These are phyloP conservation scores for Nibea coibor DNA, from an alignment of 2,113 vertebrate species.

Conservation along the genomic window DNA sequence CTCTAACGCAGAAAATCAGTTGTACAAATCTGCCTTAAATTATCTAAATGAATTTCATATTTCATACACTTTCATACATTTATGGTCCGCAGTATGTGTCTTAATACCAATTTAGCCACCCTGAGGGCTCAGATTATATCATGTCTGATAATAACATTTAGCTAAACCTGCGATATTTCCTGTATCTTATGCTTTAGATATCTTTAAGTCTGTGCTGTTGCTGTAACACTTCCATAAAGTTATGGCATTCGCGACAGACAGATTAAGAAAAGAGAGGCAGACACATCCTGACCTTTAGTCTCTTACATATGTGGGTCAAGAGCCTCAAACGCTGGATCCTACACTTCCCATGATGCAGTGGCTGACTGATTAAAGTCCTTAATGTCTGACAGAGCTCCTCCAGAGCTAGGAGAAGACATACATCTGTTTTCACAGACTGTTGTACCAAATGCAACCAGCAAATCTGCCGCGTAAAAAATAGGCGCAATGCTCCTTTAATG, in stretches of 20 bases:
- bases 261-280: neutral
- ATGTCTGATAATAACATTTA: neutral
- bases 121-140: neutral
- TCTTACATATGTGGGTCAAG: neutral
- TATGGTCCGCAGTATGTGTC: neutral
- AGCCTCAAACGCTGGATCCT: neutral
- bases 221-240: neutral
- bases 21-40: neutral
- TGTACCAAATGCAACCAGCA: neutral
- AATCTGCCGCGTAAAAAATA: conserved; percentile 30
- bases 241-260: neutral
- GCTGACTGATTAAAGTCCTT: neutral
- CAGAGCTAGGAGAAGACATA: neutral
- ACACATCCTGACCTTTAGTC: neutral
- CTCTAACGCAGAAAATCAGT: conserved; percentile 41
- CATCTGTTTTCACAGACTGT: neutral
- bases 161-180: neutral
- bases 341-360: conserved; percentile 22
- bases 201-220: neutral
- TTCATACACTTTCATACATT: neutral
- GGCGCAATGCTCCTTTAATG: conserved; percentile 19
- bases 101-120: too few species aligned
- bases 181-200: neutral
- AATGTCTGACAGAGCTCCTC: neutral
- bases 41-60: neutral